phyloP scores from a whole-genome alignment of 2,888 invertebrate genomes.

The Andrena bicolor region DNA sequence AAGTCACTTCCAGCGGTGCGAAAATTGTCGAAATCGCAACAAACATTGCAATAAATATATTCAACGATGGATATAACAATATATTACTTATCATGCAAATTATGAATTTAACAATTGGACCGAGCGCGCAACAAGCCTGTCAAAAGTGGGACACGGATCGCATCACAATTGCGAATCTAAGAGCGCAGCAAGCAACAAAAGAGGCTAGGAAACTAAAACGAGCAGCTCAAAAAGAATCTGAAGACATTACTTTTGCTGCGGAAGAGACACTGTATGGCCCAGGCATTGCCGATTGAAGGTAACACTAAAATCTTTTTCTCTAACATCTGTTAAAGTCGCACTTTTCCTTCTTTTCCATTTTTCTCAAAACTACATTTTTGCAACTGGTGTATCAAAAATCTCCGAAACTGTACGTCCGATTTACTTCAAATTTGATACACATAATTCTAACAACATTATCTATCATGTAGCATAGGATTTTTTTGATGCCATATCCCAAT shows the following conservation, averaged over 20 bases:
- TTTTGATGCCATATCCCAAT: not conserved
- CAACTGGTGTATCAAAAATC: not conserved
- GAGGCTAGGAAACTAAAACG: not conserved
- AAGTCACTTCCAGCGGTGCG: too few relatives aligned
- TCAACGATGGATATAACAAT: not conserved
- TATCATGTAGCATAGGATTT: constrained; percentile 5
- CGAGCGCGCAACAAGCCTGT: not conserved
- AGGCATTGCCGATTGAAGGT: not conserved
- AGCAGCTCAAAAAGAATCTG: not conserved
- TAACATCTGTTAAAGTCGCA: not conserved
- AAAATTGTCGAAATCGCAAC: constrained; percentile 36
- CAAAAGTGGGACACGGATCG: constrained; percentile 2
- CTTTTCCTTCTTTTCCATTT: not conserved
- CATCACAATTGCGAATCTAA: constrained; percentile 7
- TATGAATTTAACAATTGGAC: not conserved
- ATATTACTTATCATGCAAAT: constrained; percentile 1
- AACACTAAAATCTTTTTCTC: not conserved
- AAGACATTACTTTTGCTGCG: not conserved
- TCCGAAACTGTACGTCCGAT: not conserved
- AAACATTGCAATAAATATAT: constrained; percentile 33
- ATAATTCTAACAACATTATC: not conserved
- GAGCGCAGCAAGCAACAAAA: constrained; percentile 2
- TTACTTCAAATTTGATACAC: not conserved
- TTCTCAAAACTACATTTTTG: too few relatives aligned
- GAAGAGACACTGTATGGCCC: constrained; percentile 5